A percentile compares a stretch with the other conserved stretches of the same genome.
Conservation (phyloP, 1,140 invertebrate species). For the Caenorhabditis remanei region DNA sequence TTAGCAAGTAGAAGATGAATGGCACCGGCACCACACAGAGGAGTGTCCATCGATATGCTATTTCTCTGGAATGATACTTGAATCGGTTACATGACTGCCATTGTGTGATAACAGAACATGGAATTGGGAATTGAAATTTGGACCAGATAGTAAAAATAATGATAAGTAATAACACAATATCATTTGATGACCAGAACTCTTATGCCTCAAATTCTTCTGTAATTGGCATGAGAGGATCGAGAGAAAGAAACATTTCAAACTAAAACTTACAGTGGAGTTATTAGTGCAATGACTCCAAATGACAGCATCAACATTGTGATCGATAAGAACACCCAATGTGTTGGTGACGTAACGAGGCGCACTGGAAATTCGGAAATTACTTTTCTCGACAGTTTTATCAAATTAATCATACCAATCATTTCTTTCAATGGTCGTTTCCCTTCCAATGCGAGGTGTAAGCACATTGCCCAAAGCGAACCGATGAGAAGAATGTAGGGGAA, state of each 20-base stretch:
- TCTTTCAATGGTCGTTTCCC: conserved; percentile 52
- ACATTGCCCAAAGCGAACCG: conserved; percentile 47
- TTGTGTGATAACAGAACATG: background rate
- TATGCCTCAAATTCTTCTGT: background rate
- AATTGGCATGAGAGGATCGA: background rate
- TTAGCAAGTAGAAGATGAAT: conserved; percentile 56
- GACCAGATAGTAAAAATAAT: conserved; percentile 34
- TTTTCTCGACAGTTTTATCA: background rate
- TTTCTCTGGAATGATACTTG: conserved; percentile 27
- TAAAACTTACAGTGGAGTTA: conserved; percentile 48
- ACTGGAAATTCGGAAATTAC: background rate
- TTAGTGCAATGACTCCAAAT: conserved; percentile 51
- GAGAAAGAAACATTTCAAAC: background rate
- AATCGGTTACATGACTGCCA: background rate
- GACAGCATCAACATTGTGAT: conserved; percentile 47
- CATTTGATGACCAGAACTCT: background rate
- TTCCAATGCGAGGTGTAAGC: conserved; percentile 57
- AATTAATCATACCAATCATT: conserved; percentile 46
- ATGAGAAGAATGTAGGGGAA: conserved; percentile 57
- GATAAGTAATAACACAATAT: background rate
- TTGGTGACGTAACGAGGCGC: conserved; percentile 47
- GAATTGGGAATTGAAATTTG: conserved; percentile 4
- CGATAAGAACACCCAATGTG: conserved; percentile 34
- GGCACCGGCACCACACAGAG: conserved; percentile 56
- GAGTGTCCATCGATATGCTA: conserved; percentile 34